These are phyloP conservation scores for Limosa lapponica DNA, from an alignment of 2,797 vertebrate species.

Conservation along the genomic window DNA sequence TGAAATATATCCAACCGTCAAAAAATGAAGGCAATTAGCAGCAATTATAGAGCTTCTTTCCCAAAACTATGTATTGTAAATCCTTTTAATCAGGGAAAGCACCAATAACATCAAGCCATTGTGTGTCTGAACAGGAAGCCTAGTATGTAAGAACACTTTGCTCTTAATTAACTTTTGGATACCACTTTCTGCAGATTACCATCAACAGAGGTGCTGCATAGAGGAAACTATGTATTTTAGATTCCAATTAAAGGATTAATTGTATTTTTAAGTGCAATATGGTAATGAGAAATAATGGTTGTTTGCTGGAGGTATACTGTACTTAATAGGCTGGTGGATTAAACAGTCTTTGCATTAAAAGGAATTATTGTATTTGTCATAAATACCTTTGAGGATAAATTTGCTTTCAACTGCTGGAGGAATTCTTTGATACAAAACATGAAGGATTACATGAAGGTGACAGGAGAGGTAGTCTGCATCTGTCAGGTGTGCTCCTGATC, in stretches of 20 bases:
- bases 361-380: slow-evolving; percentile 79
- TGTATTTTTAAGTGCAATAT: slow-evolving; percentile 68
- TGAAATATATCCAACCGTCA: slow-evolving; percentile 54
- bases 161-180: slow-evolving; percentile 64
- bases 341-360: slow-evolving; percentile 72
- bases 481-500: slow-evolving; percentile 82
- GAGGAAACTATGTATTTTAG: slow-evolving; percentile 65
- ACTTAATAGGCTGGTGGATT: slow-evolving; percentile 68
- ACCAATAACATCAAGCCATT: background rate
- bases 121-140: slow-evolving; percentile 40
- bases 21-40: slow-evolving; percentile 69
- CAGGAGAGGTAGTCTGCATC: slow-evolving; percentile 76
- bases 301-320: slow-evolving; percentile 66
- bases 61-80: slow-evolving; percentile 62
- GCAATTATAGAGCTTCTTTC: slow-evolving; percentile 61
- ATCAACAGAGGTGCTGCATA: slow-evolving; percentile 6
- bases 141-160: slow-evolving; percentile 41
- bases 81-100: slow-evolving; percentile 60
- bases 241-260: slow-evolving; percentile 72
- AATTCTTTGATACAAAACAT: slow-evolving; percentile 78
- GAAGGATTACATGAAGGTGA: slow-evolving; percentile 78
- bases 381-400: slow-evolving; percentile 78
- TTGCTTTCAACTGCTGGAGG: slow-evolving; percentile 71
- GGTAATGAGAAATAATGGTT: slow-evolving; percentile 62
- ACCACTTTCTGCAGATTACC: slow-evolving; percentile 44